Evolutionary conservation across 1,140 invertebrate species (phyloP), one percentile per base, ranked within the genome.

Genomic region (Tetramorium simillimum): DNA sequence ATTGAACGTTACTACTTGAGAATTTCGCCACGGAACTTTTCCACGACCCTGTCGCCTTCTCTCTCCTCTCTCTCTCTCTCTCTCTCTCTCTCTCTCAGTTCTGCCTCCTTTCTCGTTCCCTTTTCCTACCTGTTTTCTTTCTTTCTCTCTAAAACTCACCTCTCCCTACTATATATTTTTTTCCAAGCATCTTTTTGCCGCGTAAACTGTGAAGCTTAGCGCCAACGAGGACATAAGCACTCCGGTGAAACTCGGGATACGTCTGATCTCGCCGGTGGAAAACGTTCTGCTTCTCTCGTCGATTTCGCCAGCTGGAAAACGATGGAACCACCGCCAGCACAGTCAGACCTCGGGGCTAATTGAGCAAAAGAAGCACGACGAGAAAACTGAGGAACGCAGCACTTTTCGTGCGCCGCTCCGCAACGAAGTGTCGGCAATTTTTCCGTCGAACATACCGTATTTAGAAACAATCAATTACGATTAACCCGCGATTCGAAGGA

Each of bases 1-100:
- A 46, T 73, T 75, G 81, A 81, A 43, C 89, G 63, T 90, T 86
- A 82, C 89, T 90, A 90, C 89, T 90, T 88, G 76, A 78, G 37
- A 86, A 90, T 70, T 88, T 88, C 53, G 21, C 40, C 69, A 24
- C 76, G 65, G 14, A n/a, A 65, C 63, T 69, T 62, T 76, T 46
- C 51, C 6, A 33, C 28, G 24, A 62, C 12, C 14, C 6, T 14
- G 21, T 28, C 43, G 37, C n/a, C 3, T 40, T 33, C 21, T 6
- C 14, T 12, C 53, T 40, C 14, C 28, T n/a, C 7, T 9, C 10
- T 56, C 58, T n/a, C 21, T 28, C 24, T 12, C 53, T 40, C 14
- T 73, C 28, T n/a, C 7, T 9, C 10, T 56, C 58, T n/a, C 21
- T 28, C 24, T 33, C 63, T 40, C 6, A 53, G 14, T 21, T 24